Evolutionary conservation across 2,113 vertebrate species (phyloP).

Genomic region (Macquaria australasica): DNA sequence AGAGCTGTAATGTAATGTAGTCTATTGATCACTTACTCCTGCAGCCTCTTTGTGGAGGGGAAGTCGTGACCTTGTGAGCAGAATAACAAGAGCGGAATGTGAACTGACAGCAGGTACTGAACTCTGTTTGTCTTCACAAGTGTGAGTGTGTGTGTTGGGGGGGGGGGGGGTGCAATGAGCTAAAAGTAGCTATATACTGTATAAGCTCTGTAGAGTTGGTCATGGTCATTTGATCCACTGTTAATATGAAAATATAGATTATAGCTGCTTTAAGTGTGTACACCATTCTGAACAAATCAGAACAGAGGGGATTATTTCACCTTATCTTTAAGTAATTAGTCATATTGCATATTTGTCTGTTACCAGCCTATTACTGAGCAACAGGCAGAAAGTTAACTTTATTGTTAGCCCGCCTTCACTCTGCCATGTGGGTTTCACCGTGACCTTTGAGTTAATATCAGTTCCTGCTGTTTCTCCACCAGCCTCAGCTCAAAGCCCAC

Average conservation of each 20-base stretch:
- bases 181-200: no score
- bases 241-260: no score
- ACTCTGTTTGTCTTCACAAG: neutral
- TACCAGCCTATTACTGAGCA: neutral
- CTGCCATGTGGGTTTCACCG: neutral
- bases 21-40: constrained; percentile 17
- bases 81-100: constrained; percentile 4
- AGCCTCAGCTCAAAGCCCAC: neutral
- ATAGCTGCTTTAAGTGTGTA: no score
- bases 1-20: constrained; percentile 9
- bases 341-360: neutral
- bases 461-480: constrained; percentile 19
- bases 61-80: neutral
- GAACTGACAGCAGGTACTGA: neutral
- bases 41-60: neutral
- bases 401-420: neutral
- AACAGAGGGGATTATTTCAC: no score
- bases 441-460: constrained; percentile 33
- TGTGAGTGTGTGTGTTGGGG: neutral
- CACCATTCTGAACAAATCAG: no score
- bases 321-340: neutral
- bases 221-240: no score
- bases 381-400: neutral
- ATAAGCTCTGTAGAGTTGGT: no score
- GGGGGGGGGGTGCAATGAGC: no score